Conservation (phyloP, 2,797 vertebrate genomes). For the Okamejei kenojei region DNA sequence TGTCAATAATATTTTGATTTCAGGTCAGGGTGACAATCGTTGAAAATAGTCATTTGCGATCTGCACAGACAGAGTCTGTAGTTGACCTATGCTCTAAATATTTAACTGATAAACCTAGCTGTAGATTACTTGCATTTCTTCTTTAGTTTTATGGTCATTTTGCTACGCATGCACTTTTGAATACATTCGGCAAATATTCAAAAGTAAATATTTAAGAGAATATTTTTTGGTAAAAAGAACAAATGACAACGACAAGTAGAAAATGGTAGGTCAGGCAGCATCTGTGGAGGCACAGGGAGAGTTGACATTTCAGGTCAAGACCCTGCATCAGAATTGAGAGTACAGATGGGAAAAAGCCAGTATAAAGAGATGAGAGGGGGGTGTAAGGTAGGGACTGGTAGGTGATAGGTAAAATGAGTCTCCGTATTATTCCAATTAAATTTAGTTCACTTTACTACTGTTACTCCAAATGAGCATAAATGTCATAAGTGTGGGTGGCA, state of each 20-base stretch:
- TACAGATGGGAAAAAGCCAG: too few species aligned
- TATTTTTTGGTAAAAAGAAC: background rate
- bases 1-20: conserved; percentile 36
- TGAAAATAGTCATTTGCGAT: conserved; percentile 16
- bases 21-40: background rate
- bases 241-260: too few species aligned
- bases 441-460: background rate
- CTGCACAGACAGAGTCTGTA: background rate
- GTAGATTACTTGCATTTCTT: background rate
- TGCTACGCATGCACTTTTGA: background rate
- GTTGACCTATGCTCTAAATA: background rate
- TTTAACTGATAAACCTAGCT: background rate
- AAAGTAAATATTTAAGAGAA: background rate
- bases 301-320: too few species aligned
- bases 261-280: too few species aligned
- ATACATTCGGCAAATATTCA: background rate
- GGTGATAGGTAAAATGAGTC: background rate
- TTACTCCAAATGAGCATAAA: background rate
- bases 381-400: too few species aligned
- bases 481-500: background rate
- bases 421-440: background rate
- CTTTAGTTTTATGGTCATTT: background rate
- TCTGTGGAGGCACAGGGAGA: too few species aligned
- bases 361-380: too few species aligned
- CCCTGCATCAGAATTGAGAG: too few species aligned